phyloP scores from a whole-genome alignment of 2,888 invertebrate genomes.

The Drosophila algonquin region DNA sequence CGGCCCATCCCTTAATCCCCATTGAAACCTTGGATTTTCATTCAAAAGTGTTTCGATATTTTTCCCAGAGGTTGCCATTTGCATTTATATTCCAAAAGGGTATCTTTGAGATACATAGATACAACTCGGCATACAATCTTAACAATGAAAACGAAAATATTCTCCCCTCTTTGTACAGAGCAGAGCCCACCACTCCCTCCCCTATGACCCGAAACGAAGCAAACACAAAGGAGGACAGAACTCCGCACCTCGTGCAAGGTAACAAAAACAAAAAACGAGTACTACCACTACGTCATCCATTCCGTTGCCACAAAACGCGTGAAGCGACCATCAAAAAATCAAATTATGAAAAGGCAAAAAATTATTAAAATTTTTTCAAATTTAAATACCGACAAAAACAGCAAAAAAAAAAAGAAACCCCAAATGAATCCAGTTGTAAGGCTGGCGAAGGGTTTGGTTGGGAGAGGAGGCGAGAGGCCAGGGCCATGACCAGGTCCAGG shows the following conservation, averaged over 20 bases:
- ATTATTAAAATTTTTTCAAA: constrained; percentile 57
- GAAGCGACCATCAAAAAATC: constrained; percentile 27
- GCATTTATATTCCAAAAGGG: not conserved
- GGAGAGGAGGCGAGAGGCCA: not conserved
- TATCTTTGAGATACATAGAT: not conserved
- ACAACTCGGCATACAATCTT: not conserved
- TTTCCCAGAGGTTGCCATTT: not conserved
- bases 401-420: constrained; percentile 20
- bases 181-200: not conserved
- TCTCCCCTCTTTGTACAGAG: not conserved
- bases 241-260: constrained; percentile 9
- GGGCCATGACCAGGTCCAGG: constrained; percentile 1
- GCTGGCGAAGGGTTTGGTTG: not conserved
- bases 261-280: not conserved
- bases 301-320: constrained; percentile 19
- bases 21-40: not conserved
- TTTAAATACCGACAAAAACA: constrained; percentile 41
- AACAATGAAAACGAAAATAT: not conserved
- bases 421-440: constrained; percentile 48
- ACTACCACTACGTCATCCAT: not conserved
- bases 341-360: constrained; percentile 54
- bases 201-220: not conserved
- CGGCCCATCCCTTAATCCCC: not conserved
- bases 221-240: constrained; percentile 20
- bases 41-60: not conserved